Base-by-base conservation (phyloP, 2,888 invertebrate species). In the Drosophila pegasa region DNA sequence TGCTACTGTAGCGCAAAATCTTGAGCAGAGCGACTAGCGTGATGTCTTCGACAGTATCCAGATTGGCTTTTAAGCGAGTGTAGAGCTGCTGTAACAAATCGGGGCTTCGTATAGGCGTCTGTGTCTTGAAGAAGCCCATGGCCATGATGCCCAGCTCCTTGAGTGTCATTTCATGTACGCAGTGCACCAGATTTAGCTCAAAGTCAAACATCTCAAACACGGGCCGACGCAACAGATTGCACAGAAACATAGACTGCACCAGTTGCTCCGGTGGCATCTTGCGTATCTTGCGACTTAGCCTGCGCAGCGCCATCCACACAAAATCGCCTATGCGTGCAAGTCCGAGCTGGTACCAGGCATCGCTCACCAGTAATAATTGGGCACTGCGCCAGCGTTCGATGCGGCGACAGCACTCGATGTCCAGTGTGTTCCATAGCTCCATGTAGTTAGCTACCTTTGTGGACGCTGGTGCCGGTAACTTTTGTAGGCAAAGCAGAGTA, bases 71-170 rank as follows among this genome's bases (percentile, higher is more conserved):
- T 0, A 95, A 89, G 83, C 93, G 93, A 2, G 92, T 75, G 35
- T 95, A 93, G 1, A 95, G 93, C 55, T 92, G 92, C 3, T 92
- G 79, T 0, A 94, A 56, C 41, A 96, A 80, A 0, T 91, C 86
- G 3, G 89, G 75, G 89, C 92, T 94, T 69, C 94, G 93, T 51
- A 97, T 93, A 16, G 93, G 94, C 1, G 94, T 95, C 92, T 95
- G 94, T 16, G 95, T 95, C 92, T 96, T 96, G 83, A 97, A 97
- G 90, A 95, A 96, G 0, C 95, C 96, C 94, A 96, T 94, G 5
- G 95, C 93, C 77, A 95, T 93, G 14, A 97, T 93, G 12, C 95
- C 95, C 63, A 96, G 90, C 88, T 97, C 96, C 74, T 95, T 94
- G 7, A 95, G 77, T 22, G 92, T 93, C 88, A 96, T 93, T 25